Base-by-base conservation (phyloP, 2,797 vertebrate genomes). In the Acanthopagrus latus region DNA sequence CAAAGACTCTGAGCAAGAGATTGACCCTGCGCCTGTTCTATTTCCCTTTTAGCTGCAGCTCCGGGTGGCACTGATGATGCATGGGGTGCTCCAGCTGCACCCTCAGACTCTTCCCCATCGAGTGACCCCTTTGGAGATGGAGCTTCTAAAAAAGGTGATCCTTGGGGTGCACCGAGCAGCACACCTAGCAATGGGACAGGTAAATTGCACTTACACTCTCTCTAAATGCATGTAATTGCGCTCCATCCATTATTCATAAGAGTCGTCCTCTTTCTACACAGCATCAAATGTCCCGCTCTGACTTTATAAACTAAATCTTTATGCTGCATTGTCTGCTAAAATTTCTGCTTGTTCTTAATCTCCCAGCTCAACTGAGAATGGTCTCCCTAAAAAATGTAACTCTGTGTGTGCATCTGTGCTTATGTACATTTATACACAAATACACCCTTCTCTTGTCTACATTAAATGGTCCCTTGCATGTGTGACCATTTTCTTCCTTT, bases 101-200 rank as follows among this genome's bases (percentile, higher is more conserved):
- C 93, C 38, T 88, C 84, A 33, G 77, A 93, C 66, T 67, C 88
- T 18, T 94, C 90, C 17, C 71, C 87, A 3, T 76, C 87, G 1
- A 68, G 48, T 21, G 92, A 97, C 88, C 97, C 97, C 7, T 99
- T 98, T 94, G 96, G 96, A 63, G 95, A 94, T 20, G 91, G 89
- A 59, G 89, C 81, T 17, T 58, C 93, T 60, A 90, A 95, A 71
- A 82, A 85, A 48, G 12, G 33, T 2, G 96, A 97, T 66, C 94
- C 96, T 0, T 99, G 98, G 97, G 92, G 91, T 14, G 72, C 86
- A 16, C 80, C 90, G 3, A 87, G 85, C 69, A 82, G 71, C 38
- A 71, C 82, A 9, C 58, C 80, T 21, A 88, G 77, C 74, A 76
- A 89, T 2, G 83, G 66, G 67, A 86, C 85, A 87, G 91, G 88